Base-by-base conservation (phyloP, 2,113 vertebrate species). In the Pterocles gutturalis region DNA sequence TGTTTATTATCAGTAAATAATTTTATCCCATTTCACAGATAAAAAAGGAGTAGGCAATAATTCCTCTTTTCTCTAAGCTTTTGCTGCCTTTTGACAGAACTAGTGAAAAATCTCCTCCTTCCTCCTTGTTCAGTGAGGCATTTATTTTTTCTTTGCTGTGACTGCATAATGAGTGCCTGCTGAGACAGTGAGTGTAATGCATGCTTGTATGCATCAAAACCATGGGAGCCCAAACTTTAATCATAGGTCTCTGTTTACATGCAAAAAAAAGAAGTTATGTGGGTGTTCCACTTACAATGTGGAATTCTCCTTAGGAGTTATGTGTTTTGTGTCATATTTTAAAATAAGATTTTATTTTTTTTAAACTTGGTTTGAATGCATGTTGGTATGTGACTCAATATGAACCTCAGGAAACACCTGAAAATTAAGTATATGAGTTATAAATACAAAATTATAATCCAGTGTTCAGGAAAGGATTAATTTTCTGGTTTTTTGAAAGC, bases 141-240 rank as follows among this genome's bases (percentile, higher is more conserved):
- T 96, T 97, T 94, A 91, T 87, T 94, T 96, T 91, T 96, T 71
- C 89, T 97, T 92, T 94, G 96, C 94, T 96, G 78, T 93, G 93
- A 96, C 84, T 98, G 76, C 89, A 92, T 96, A 97, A 96, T 93
- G 95, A 97, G 66, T 90, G 69, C 93, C 91, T 95, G 94, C 95
- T 97, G 94, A 95, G 96, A 33, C 72, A 51, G 79, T 87, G 88
- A 92, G 73, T 95, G 83, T 92, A 94, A 96, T 33, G 22, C 94
- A 85, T 87, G 93, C 93, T 89, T 96, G 80, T 93, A 45, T 84
- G 92, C 51, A 94, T 96, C 93, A 90, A 96, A 97, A 95, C 93
- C 83, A 54, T 89, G 88, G 95, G 88, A 96, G 72, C 92, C 95
- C 87, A 96, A 91, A 72, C 91, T 98, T 91, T 96, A 97, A 97